Base-by-base conservation (phyloP, 2,888 invertebrate genomes). In the Eilema griseolum region DNA sequence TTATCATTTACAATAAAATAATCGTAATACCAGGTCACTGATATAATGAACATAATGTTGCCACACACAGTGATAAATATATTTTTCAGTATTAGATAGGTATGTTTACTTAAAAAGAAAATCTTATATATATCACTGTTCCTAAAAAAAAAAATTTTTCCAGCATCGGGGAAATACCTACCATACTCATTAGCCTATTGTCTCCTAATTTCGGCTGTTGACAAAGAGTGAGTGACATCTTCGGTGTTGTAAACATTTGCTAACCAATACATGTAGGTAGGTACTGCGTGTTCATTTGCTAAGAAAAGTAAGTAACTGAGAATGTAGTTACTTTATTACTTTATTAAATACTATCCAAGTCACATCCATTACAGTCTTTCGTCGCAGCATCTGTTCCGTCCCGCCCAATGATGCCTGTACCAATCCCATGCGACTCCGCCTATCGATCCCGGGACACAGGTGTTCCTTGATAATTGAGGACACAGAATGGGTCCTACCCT, bases 361-460 rank as follows among this genome's bases (percentile, higher is more conserved):
- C 60, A 52, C 66, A 63, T 69, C 71, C 69, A 69, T 60, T 12
- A 24, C 23, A 41, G 26, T 63, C 69, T 75, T 74, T 59, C 64
- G 66, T 67, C 70, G 65, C 84, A 83, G 81, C 89, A 89, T 91
- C 89, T 85, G 86, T 73, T 63, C 74, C 70, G 86, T 83, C 79
- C 89, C 90, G 88, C 91, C 92, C 87, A 83, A 46, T 37, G 24
- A 68, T 56, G 70, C 69, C 61, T 61, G 79, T 76, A 76, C 93
- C 94, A 93, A 93, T 93, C 89, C 87, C 76, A 72, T 70, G 37
- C 82, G 84, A 85, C 92, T 85, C 91, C 93, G 93, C 93, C 93
- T 90, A 91, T 90, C 84, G 90, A 92, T 92, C 89, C 85, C 80
- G 78, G 88, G 90, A 79, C 92, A 78, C 94, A 94, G 94, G 92